Base-by-base conservation (phyloP, 2,888 invertebrate species). In the Nematopogon swammerdamellus region DNA sequence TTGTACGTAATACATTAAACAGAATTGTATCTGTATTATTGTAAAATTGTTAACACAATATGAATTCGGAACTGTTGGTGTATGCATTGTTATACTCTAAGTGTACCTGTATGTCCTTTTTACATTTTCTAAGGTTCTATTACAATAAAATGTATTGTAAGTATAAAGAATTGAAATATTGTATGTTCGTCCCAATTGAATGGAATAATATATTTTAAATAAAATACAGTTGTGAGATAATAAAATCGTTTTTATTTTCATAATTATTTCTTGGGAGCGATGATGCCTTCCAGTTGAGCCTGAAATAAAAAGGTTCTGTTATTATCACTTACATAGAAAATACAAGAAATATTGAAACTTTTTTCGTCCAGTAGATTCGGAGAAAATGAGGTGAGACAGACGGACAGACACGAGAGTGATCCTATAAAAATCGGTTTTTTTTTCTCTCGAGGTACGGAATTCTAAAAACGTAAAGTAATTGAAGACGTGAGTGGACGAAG, bases 251-350 rank as follows among this genome's bases (percentile, higher is more conserved):
- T 17, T 19, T 29, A n/a, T 14, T 47, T 29, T 47, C 14, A 36
- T 14, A 44, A 44, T 81, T 83, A 94, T 75, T 95, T 95, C 81
- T 94, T 95, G 20, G 95, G 94, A 50, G 95, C 93, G 58, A 95
- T 94, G 58, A 96, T 95, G 57, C 95, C 95, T 77, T 96, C 95
- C 56, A 96, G 79, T 82, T 96, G 95, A 45, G 92, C 89, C 91
- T 91, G 80, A 56, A 73, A 74, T 46, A 53, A 53, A 56, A 45
- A 51, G 44, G 25, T 5, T 25, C 16, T 8, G 10, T n/a, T 14
- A 16, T 44, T n/a, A 44, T 44, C 6, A 44, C 10, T 8, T 6
- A 44, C 44, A 6, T 44, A 10, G 16, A 10, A 36, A 48, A 52
- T 29, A 25, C 42, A 16, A 44, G 44, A 19, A 8, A 47, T 6